These are phyloP conservation scores for Andrena trimmerana DNA, from an alignment of 2,888 invertebrate genomes.

Conservation along the genomic window DNA sequence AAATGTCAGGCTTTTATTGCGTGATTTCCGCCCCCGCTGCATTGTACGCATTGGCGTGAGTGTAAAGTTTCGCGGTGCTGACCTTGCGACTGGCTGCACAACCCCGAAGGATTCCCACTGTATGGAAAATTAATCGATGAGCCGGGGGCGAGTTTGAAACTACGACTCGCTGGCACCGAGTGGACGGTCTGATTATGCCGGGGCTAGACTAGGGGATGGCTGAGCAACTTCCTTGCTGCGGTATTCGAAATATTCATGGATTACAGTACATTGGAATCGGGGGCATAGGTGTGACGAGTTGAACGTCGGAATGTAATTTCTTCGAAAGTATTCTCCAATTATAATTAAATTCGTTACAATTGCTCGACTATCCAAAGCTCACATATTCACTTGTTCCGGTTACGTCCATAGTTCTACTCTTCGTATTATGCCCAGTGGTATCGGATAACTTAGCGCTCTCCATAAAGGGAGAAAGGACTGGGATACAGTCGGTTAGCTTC, in stretches of 20 bases:
- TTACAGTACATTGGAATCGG: not conserved
- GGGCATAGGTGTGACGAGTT: not conserved
- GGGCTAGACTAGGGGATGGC: slow-evolving; percentile 6
- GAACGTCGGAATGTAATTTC: not conserved
- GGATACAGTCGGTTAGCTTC: not conserved
- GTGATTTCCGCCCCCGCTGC: not conserved
- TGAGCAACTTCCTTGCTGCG: not conserved
- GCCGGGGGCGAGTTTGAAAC: slow-evolving; percentile 53
- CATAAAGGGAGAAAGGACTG: not conserved
- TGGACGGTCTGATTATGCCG: slow-evolving; percentile 20
- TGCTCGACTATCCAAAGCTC: too few species aligned
- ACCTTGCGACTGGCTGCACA: slow-evolving; percentile 48
- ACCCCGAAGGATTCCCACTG: slow-evolving; percentile 42
- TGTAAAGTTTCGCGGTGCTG: slow-evolving; percentile 25
- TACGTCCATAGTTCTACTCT: too few species aligned
- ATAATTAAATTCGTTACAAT: too few species aligned
- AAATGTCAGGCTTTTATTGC: slow-evolving; percentile 44
- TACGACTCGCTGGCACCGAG: slow-evolving; percentile 42
- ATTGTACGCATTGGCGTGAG: slow-evolving; percentile 20
- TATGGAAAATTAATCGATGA: slow-evolving; percentile 66
- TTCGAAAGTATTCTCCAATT: too few species aligned
- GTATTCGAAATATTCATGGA: not conserved
- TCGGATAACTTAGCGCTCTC: too few species aligned
- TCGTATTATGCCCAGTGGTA: too few species aligned
- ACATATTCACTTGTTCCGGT: too few species aligned